Percentiles rank a stretch among this genome's conserved stretches.
Conservation (phyloP, 2,888 invertebrate species). For the Aleiodes alternator region DNA sequence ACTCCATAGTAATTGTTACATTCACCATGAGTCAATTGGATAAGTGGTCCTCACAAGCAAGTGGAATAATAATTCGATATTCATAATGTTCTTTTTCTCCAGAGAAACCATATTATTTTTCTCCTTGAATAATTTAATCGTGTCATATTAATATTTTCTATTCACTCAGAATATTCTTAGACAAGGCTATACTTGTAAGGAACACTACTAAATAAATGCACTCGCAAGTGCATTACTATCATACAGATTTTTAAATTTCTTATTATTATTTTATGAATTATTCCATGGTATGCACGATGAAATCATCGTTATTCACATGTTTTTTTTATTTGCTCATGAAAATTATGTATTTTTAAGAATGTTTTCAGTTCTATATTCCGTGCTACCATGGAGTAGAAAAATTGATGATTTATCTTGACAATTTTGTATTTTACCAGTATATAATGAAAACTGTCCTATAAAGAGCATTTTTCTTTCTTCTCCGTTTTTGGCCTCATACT, state of each 20-base stretch:
- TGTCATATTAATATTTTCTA: slow-evolving; percentile 9
- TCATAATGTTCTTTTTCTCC: slow-evolving; percentile 16
- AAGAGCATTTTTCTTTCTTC: slow-evolving; percentile 60
- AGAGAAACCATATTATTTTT: neutral
- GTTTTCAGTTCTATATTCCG: neutral
- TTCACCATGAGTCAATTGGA: slow-evolving; percentile 58
- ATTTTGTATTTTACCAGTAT: slow-evolving; percentile 52
- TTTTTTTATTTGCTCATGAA: slow-evolving; percentile 20
- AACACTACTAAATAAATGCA: slow-evolving; percentile 48
- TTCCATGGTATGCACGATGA: slow-evolving; percentile 60
- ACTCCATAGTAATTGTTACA: slow-evolving; percentile 48
- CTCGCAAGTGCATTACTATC: slow-evolving; percentile 57
- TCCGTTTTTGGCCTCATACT: slow-evolving; percentile 70
- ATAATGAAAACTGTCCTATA: slow-evolving; percentile 71
- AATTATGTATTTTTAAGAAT: neutral
- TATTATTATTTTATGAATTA: slow-evolving; percentile 64
- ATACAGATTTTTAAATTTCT: slow-evolving; percentile 69
- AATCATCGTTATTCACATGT: slow-evolving; percentile 43
- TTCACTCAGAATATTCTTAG: neutral
- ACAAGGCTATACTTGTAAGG: slow-evolving; percentile 40
- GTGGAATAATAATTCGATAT: slow-evolving; percentile 19
- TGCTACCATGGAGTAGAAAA: neutral
- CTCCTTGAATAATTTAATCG: slow-evolving; percentile 26
- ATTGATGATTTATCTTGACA: slow-evolving; percentile 40
- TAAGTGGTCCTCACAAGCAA: slow-evolving; percentile 63